phyloP scores from a whole-genome alignment of 2,888 invertebrate species.

The Yponomeuta evonymella region DNA sequence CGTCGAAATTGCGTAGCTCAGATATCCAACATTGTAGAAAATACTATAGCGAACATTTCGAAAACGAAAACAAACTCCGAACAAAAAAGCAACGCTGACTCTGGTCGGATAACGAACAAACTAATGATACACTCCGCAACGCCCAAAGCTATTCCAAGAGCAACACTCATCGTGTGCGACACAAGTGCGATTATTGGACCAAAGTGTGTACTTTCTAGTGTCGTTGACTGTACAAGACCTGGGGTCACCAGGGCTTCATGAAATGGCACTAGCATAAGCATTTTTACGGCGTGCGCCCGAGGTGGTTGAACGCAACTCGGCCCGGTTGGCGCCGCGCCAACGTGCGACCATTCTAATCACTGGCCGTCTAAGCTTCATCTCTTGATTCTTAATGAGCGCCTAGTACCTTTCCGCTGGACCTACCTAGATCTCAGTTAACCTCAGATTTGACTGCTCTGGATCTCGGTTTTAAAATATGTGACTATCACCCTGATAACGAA shows the following conservation, averaged over 20 bases:
- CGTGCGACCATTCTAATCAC: slow-evolving; percentile 49
- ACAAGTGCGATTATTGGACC: neutral
- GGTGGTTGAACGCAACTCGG: slow-evolving; percentile 69
- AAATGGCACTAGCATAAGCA: slow-evolving; percentile 31
- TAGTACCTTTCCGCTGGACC: slow-evolving; percentile 48
- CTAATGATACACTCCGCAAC: no score
- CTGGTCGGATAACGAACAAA: no score
- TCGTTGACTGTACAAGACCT: neutral
- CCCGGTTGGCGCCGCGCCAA: slow-evolving; percentile 69
- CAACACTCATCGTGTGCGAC: neutral
- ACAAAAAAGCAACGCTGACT: no score
- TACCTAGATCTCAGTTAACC: slow-evolving; percentile 30
- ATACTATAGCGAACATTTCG: neutral
- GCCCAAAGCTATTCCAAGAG: neutral
- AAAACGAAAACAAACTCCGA: neutral
- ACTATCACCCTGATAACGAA: no score
- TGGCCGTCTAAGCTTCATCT: slow-evolving; percentile 51
- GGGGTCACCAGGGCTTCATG: neutral
- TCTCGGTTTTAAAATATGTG: neutral
- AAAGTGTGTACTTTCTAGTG: neutral
- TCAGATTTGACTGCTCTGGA: neutral
- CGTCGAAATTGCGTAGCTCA: neutral
- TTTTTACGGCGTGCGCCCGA: slow-evolving; percentile 42
- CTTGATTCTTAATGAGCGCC: slow-evolving; percentile 63
- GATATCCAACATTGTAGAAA: neutral